Conservation (phyloP, 2,797 vertebrate genomes). For the Molothrus aeneus region DNA sequence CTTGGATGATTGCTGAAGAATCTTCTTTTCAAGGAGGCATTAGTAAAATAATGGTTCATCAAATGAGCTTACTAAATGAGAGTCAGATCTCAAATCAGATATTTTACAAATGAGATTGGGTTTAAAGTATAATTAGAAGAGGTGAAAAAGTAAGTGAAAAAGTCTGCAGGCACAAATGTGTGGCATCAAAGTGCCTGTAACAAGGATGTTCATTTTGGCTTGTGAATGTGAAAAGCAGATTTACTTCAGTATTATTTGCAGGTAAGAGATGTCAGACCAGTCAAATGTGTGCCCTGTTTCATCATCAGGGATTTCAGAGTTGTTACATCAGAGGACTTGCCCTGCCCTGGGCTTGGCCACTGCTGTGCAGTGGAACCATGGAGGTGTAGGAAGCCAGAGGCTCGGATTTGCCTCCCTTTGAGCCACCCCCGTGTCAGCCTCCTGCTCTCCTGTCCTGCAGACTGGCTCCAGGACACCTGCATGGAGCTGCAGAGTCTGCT, state of each 20-base stretch:
- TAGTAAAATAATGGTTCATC: not conserved
- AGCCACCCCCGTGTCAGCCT: rapidly evolving
- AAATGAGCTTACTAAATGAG: not conserved
- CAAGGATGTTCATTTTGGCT: not conserved
- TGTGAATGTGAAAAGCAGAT: not conserved
- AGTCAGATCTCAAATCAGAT: not conserved
- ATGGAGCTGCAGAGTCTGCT: not conserved
- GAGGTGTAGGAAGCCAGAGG: not conserved
- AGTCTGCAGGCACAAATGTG: not conserved
- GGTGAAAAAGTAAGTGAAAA: not conserved
- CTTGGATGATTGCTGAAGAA: not conserved
- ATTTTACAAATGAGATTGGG: not conserved
- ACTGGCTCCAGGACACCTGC: not conserved
- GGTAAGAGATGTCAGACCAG: not conserved
- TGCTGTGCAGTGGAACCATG: not conserved
- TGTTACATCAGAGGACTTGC: not conserved
- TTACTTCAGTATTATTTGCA: not conserved
- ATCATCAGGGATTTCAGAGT: not conserved
- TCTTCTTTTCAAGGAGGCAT: not conserved
- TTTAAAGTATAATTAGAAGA: not conserved
- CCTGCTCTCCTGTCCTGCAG: not conserved
- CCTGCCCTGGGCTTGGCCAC: not conserved
- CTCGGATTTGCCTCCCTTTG: not conserved
- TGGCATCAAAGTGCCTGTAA: not conserved
- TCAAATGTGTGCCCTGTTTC: not conserved